Evolutionary conservation across 2,888 invertebrate genomes (phyloP).

Genomic region (Caenorhabditis sp.): DNA sequence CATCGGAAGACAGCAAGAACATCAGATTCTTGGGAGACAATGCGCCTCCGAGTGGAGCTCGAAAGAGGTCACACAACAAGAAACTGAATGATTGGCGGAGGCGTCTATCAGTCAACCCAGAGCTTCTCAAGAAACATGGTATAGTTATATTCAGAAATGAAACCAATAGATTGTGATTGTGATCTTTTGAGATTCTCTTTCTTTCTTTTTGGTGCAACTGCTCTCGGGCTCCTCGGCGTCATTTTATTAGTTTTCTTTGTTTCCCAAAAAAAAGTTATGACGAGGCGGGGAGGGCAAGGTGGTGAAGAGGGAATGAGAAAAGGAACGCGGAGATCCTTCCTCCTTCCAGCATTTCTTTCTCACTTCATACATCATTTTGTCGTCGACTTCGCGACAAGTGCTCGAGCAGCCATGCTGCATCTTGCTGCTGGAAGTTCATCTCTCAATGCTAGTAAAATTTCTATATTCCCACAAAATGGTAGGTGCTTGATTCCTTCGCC

Average conservation of each 20-base stretch:
- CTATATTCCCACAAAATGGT: constrained; percentile 39
- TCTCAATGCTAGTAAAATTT: constrained; percentile 42
- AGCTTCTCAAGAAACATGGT: constrained; percentile 45
- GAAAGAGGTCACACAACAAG: constrained; percentile 47
- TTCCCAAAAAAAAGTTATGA: constrained; percentile 37
- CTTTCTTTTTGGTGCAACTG: constrained; percentile 1
- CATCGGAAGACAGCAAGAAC: constrained; percentile 72
- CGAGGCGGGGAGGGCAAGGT: constrained; percentile 7
- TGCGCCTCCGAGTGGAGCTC: constrained; percentile 26
- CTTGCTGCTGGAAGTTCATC: constrained; percentile 40
- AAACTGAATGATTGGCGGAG: constrained; percentile 56
- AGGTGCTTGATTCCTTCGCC: constrained; percentile 3
- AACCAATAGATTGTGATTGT: neutral
- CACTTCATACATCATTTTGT: constrained; percentile 55
- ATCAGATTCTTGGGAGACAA: constrained; percentile 66
- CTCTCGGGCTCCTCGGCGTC: neutral
- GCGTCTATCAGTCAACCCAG: constrained; percentile 65
- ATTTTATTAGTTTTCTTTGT: constrained; percentile 37
- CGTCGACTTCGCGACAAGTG: constrained; percentile 28
- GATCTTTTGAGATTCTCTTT: constrained; percentile 2
- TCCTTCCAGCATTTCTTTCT: constrained; percentile 25
- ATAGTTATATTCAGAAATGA: neutral
- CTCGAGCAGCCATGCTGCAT: constrained; percentile 17
- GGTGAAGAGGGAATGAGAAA: constrained; percentile 3
- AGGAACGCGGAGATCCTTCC: constrained; percentile 18